Evolutionary conservation across 2,113 vertebrate species (phyloP).

Genomic region (Epinephelus lanceolatus): DNA sequence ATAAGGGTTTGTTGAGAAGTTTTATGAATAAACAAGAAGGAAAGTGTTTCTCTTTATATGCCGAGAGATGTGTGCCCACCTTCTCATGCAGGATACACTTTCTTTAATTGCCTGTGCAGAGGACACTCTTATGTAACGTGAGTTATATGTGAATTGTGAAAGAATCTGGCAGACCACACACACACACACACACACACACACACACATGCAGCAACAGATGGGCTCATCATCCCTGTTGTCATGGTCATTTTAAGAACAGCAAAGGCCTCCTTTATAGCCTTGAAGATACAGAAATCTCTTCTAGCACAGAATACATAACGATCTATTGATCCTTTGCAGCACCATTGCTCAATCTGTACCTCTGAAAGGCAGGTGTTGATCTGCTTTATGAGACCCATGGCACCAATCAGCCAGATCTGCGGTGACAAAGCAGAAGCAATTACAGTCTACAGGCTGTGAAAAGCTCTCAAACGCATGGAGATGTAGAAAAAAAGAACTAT

Average conservation of each 20-base stretch:
- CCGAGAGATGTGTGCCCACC: not conserved
- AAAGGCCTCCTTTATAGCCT: constrained; percentile 2
- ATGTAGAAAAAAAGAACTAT: not conserved
- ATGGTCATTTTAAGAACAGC: constrained; percentile 29
- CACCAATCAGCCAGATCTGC: not conserved
- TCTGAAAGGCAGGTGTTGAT: constrained; percentile 24
- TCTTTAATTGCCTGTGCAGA: not conserved
- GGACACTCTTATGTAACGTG: not conserved
- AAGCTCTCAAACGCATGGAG: not conserved
- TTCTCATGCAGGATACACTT: not conserved
- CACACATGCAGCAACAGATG: constrained; percentile 20
- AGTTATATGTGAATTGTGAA: constrained; percentile 2
- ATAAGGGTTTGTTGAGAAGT: not conserved
- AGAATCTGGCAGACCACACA: constrained; percentile 1
- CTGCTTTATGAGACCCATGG: constrained; percentile 7
- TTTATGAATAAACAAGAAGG: not conserved
- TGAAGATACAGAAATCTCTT: not conserved
- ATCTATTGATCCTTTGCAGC: constrained; percentile 27
- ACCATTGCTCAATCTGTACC: not conserved
- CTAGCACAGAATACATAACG: not conserved
- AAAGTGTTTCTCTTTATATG: not conserved
- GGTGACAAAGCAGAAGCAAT: not conserved
- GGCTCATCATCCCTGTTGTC: constrained; percentile 18
- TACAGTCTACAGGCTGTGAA: not conserved
- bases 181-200: not conserved